Evolutionary conservation across 2,797 vertebrate species (phyloP).

Genomic region (Brachyrhaphis roseni): DNA sequence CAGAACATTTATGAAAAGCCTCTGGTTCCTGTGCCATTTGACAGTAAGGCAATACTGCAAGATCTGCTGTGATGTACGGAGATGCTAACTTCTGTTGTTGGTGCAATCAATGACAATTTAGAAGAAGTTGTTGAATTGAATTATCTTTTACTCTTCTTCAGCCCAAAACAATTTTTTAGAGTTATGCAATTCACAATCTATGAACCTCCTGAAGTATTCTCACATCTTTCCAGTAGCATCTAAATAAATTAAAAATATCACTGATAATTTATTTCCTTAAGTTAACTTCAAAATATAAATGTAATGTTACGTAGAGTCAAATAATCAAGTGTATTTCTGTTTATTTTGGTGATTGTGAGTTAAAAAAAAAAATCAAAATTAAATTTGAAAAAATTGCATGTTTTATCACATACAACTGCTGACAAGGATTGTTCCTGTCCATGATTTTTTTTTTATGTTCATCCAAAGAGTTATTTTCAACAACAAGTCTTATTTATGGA

Average conservation of each 20-base stretch:
- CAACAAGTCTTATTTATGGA: not conserved
- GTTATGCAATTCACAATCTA: not conserved
- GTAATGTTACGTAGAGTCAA: not conserved
- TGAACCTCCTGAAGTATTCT: not conserved
- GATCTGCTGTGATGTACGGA: not conserved
- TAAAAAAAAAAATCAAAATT: not conserved
- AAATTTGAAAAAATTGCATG: not conserved
- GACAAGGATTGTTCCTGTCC: too few species aligned
- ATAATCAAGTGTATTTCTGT: not conserved
- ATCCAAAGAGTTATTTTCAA: not conserved
- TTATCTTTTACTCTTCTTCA: not conserved
- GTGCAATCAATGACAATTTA: not conserved
- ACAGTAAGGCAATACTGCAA: not conserved
- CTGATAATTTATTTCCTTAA: not conserved
- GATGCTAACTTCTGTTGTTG: not conserved
- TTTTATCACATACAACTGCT: not conserved
- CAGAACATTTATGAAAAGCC: constrained; percentile 9
- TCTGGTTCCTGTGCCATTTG: constrained; percentile 3
- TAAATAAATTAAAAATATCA: not conserved
- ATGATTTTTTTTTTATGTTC: too few species aligned
- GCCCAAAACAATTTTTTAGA: not conserved
- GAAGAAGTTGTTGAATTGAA: not conserved
- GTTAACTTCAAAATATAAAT: not conserved
- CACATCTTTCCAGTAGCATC: not conserved
- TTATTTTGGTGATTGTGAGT: not conserved